phyloP scores from a whole-genome alignment of 2,888 invertebrate genomes.

The Tenthredo livida region DNA sequence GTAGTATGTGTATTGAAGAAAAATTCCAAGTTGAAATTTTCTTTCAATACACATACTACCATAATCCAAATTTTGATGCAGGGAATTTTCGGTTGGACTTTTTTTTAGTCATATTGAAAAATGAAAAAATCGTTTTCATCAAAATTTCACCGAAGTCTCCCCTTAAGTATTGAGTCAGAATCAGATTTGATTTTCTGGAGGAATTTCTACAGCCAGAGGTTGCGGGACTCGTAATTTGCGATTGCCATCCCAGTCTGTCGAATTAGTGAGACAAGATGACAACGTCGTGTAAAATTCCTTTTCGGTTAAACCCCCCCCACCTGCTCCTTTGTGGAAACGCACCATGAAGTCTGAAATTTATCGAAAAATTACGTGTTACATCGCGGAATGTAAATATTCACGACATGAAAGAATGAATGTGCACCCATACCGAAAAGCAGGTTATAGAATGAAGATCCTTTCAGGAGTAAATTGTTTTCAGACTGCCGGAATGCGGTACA shows the following conservation, averaged over 20 bases:
- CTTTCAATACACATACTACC: too few relatives aligned
- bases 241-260: slow-evolving; percentile 25
- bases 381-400: background rate
- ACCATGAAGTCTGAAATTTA: slow-evolving; percentile 36
- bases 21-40: too few relatives aligned
- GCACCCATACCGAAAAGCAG: slow-evolving; percentile 38
- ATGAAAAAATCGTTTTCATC: too few relatives aligned
- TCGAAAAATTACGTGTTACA: background rate
- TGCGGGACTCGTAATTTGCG: background rate
- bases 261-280: slow-evolving; percentile 23
- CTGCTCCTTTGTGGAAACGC: slow-evolving; percentile 13
- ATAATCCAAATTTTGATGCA: too few relatives aligned
- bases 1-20: too few relatives aligned
- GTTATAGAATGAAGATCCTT: slow-evolving; percentile 3
- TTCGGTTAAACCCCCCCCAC: slow-evolving; percentile 18
- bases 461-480: slow-evolving; percentile 15
- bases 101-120: too few relatives aligned
- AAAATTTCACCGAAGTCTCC: too few relatives aligned
- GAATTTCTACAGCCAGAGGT: background rate
- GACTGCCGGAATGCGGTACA: slow-evolving; percentile 35
- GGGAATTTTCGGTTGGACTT: too few relatives aligned
- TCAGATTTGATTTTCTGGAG: background rate
- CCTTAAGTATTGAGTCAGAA: background rate
- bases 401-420: background rate
- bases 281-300: slow-evolving; percentile 15